Evolutionary conservation across 2,113 vertebrate species (phyloP).

Genomic region (Myiagra hebetior): DNA sequence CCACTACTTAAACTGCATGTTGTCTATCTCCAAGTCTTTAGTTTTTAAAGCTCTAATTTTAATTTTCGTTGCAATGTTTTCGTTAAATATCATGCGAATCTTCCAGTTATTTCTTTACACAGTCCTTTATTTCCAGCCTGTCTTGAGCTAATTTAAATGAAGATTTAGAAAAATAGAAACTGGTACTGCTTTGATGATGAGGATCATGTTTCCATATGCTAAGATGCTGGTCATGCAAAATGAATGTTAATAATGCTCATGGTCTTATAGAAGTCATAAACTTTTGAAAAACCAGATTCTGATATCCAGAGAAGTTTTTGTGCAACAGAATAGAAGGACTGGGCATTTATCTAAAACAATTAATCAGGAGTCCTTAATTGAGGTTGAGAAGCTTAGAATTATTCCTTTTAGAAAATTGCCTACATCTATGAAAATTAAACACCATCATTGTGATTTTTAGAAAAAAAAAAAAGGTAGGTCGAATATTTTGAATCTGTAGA

Average conservation of each 20-base stretch:
- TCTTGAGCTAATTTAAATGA: rapidly evolving
- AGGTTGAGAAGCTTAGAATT: background rate
- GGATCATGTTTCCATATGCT: background rate
- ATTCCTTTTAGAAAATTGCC: background rate
- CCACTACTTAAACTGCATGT: background rate
- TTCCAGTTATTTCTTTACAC: background rate
- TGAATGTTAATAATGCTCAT: background rate
- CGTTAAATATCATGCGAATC: background rate
- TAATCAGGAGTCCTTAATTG: background rate
- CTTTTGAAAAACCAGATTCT: background rate
- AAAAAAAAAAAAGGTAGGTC: background rate
- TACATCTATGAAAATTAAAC: background rate
- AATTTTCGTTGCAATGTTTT: background rate
- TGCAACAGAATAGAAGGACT: background rate
- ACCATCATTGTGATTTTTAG: background rate
- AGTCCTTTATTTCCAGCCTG: background rate
- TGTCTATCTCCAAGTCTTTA: background rate
- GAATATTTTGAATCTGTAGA: background rate
- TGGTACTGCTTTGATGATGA: background rate
- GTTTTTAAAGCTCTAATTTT: background rate
- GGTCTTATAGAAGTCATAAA: background rate
- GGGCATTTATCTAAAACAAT: background rate
- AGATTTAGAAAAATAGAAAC: background rate
- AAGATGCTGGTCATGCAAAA: background rate
- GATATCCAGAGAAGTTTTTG: background rate